Conservation (phyloP, 2,113 vertebrate genomes). For the Pipa parva region DNA sequence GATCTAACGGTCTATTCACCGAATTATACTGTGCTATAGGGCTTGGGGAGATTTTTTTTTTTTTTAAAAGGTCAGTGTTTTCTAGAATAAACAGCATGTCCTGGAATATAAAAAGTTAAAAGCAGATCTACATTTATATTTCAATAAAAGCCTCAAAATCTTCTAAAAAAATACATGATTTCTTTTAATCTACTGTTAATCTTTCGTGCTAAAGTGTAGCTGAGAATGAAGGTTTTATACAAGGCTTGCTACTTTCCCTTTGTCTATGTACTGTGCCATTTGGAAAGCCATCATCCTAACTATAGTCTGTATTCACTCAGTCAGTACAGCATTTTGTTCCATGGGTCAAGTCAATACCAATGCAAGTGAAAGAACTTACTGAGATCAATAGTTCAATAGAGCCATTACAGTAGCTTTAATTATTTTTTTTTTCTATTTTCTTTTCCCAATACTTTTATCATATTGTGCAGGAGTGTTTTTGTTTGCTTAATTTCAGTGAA, state of each 20-base stretch:
- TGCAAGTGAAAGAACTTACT: conserved; percentile 45
- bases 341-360: conserved; percentile 44
- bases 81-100: too few species aligned
- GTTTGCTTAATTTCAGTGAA: conserved; percentile 22
- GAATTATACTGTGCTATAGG: too few species aligned
- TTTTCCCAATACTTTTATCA: conserved; percentile 40
- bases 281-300: conserved; percentile 19
- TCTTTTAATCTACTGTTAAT: conserved; percentile 21
- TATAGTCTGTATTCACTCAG: conserved; percentile 34
- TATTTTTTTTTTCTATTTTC: conserved; percentile 51
- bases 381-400: conserved; percentile 54
- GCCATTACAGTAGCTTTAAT: conserved; percentile 52
- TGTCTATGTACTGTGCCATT: background rate
- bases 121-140: background rate
- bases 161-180: background rate
- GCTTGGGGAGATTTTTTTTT: too few species aligned
- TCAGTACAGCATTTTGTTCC: conserved; percentile 49
- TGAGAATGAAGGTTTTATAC: conserved; percentile 31
- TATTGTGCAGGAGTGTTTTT: conserved; percentile 19
- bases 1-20: too few species aligned
- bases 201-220: too few species aligned
- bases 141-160: background rate
- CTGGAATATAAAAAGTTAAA: too few species aligned
- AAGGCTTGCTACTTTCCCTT: conserved; percentile 13
- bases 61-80: too few species aligned